phyloP scores from a whole-genome alignment of 2,113 vertebrate species.

The Hippocampus abdominalis region DNA sequence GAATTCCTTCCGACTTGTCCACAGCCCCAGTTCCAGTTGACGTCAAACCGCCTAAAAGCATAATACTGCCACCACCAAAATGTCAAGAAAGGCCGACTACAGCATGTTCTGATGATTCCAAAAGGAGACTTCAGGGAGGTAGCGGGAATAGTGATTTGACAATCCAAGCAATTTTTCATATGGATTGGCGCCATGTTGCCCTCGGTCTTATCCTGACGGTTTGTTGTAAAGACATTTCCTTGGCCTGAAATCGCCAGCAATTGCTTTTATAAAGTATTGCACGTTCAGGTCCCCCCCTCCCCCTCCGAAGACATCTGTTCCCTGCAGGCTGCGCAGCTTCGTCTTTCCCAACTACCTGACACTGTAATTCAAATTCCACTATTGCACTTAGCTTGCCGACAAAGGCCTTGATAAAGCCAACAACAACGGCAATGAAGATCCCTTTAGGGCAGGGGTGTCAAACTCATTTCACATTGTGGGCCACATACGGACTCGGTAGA shows the following conservation, averaged over 20 bases:
- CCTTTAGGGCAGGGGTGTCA: too few species aligned
- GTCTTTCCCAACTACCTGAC: neutral
- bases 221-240: neutral
- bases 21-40: neutral
- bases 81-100: neutral
- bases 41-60: neutral
- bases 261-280: neutral
- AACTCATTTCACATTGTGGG: too few species aligned
- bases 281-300: neutral
- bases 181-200: neutral
- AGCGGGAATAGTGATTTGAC: too few species aligned
- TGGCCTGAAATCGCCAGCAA: neutral
- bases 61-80: too few species aligned
- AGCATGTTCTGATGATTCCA: neutral
- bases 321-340: neutral
- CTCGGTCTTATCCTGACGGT: neutral
- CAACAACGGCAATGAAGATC: neutral
- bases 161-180: neutral
- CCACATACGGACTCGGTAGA: too few species aligned
- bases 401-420: neutral
- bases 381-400: neutral
- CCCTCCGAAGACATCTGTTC: neutral
- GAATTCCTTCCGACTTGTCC: neutral
- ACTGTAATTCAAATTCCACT: neutral
- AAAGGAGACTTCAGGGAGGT: neutral